These are phyloP conservation scores for Mustela nigripes DNA, from an alignment of 2,113 vertebrate genomes.

Conservation along the genomic window DNA sequence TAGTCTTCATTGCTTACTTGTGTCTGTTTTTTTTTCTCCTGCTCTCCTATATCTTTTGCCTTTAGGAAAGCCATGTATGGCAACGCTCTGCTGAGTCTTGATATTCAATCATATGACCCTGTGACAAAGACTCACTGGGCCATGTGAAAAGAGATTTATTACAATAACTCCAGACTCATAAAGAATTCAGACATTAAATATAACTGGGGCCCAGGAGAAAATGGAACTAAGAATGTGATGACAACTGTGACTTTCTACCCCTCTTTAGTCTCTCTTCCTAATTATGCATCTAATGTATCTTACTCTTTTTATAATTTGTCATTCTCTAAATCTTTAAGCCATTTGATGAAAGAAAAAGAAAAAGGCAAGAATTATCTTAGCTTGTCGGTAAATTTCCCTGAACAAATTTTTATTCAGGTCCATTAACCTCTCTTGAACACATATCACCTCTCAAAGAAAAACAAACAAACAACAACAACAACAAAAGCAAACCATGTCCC, in stretches of 20 bases:
- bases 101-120: background rate
- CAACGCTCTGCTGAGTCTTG: background rate
- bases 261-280: background rate
- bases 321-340: background rate
- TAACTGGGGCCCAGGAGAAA: background rate
- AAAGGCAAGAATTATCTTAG: background rate
- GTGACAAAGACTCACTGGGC: background rate
- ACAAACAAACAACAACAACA: too few species aligned
- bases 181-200: background rate
- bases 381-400: background rate
- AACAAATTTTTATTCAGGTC: background rate
- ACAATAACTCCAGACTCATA: background rate
- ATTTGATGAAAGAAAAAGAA: too few species aligned
- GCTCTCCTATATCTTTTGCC: background rate
- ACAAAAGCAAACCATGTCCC: too few species aligned
- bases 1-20: background rate
- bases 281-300: background rate
- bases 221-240: background rate
- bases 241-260: background rate
- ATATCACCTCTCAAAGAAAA: background rate
- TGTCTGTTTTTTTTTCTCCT: background rate
- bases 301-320: background rate
- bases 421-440: background rate
- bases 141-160: background rate
- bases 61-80: background rate